phyloP scores from a whole-genome alignment of 2,797 vertebrate species.

The Platalea minor region DNA sequence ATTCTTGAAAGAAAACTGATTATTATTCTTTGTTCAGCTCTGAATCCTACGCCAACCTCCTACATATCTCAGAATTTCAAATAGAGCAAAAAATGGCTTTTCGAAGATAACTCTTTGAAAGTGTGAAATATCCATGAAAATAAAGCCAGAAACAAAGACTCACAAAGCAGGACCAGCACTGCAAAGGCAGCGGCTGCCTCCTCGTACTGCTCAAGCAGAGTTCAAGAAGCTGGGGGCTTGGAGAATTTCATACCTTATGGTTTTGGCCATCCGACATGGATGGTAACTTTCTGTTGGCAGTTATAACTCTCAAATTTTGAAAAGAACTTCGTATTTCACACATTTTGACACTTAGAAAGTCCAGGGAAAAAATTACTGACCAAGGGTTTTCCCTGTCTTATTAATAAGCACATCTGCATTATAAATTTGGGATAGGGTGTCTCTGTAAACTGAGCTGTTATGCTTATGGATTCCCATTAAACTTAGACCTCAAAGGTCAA shows the following conservation, averaged over 20 bases:
- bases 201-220: not conserved
- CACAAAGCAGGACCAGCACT: not conserved
- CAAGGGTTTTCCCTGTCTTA: not conserved
- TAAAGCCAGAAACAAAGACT: not conserved
- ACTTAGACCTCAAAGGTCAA: slow-evolving; percentile 7
- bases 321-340: not conserved
- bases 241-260: not conserved
- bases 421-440: not conserved
- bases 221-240: not conserved
- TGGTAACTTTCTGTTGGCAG: not conserved
- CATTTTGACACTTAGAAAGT: not conserved
- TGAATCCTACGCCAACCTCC: slow-evolving; percentile 35
- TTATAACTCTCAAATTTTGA: not conserved
- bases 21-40: slow-evolving; percentile 13
- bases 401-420: not conserved
- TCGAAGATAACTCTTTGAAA: not conserved
- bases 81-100: not conserved
- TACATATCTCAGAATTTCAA: slow-evolving; percentile 6
- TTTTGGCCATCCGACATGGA: accelerated
- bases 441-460: not conserved
- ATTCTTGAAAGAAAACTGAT: not conserved
- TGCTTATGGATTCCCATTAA: not conserved
- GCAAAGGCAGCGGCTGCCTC: not conserved
- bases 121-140: not conserved
- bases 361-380: not conserved